Evolutionary conservation across 2,888 invertebrate species (phyloP).

Genomic region (Epsilonema sp.): DNA sequence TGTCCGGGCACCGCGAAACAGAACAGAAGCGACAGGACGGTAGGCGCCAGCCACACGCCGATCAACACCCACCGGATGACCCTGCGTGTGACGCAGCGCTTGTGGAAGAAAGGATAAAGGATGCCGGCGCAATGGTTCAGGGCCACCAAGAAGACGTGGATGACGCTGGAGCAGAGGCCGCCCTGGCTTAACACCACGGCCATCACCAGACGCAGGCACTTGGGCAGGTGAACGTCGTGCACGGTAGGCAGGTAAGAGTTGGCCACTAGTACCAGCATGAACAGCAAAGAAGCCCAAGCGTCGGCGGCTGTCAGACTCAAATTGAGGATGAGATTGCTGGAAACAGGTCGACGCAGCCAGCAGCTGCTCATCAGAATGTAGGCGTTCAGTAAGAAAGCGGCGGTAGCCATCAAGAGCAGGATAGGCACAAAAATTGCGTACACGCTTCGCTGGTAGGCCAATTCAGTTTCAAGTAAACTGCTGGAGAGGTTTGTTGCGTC

Average conservation of each 20-base stretch:
- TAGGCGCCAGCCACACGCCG: neutral
- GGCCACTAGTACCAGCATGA: constrained; percentile 39
- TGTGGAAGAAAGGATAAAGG: neutral
- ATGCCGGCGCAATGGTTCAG: constrained; percentile 45
- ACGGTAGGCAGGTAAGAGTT: constrained; percentile 23
- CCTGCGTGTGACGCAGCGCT: neutral
- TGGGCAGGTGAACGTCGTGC: neutral
- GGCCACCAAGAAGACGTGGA: constrained; percentile 35
- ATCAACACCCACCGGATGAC: neutral
- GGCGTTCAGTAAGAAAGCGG: constrained; percentile 39
- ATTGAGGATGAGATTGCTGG: constrained; percentile 38
- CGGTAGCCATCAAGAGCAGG: constrained; percentile 36
- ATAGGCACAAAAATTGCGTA: constrained; percentile 26
- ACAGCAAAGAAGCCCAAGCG: constrained; percentile 41
- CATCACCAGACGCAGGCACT: neutral
- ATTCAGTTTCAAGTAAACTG: no score
- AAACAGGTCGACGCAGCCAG: constrained; percentile 41
- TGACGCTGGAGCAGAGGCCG: neutral
- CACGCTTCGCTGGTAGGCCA: no score
- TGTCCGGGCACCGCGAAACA: neutral
- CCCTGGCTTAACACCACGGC: neutral
- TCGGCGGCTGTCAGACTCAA: constrained; percentile 42
- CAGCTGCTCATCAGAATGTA: constrained; percentile 38
- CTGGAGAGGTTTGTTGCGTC: no score
- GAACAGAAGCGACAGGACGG: neutral